Evolutionary conservation across 2,797 vertebrate genomes (phyloP), one percentile per base, ranked within the genome.

Genomic region (Garrulus glandarius): DNA sequence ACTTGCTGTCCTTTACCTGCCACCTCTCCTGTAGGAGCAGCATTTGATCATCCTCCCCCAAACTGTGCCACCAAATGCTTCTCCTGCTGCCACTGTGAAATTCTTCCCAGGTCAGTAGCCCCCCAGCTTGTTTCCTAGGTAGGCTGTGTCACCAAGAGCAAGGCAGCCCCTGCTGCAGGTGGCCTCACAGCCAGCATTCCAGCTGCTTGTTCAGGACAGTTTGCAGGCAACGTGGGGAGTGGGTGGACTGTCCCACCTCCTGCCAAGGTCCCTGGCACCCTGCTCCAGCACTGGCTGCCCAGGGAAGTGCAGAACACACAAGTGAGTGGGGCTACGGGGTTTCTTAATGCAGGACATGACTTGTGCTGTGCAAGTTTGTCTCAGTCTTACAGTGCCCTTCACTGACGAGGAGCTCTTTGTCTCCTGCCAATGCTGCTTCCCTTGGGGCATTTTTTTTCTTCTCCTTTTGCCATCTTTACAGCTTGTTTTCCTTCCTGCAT

Each of bases 401-500:
- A 5, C 59, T 47, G 43, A 44, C 0, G 13, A 81, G 69, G 36
- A 95, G 55, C 63, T 71, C 32, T 67, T 68, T 52, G 69, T 86
- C 46, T 93, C 65, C 80, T n/a, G 32, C 50, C 68, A 87, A 53
- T 4, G 3, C 59, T 43, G 36, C 55, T 93, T 95, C 91, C 91
- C 91, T 59, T 29, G 44, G 50, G 87, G 67, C 10, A 1, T 34
- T 83, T 71, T 85, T 86, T 87, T 12, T 63, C 50, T 89, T 84
- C 84, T 92, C 44, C 49, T 70, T 88, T 84, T 92, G 84, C 87
- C 83, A 82, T 95, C 92, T 92, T 94, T 92, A 76, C 83, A 56
- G 70, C n/a, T 84, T 92, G 80, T 94, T 97, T 96, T 89, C 74
- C 83, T 82, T 97, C 95, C 80, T 69, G 77, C 69, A 84, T 95